Evolutionary conservation across 2,888 invertebrate genomes (phyloP), one percentile per base, ranked within the genome.

Genomic region (Agrochola macilenta): DNA sequence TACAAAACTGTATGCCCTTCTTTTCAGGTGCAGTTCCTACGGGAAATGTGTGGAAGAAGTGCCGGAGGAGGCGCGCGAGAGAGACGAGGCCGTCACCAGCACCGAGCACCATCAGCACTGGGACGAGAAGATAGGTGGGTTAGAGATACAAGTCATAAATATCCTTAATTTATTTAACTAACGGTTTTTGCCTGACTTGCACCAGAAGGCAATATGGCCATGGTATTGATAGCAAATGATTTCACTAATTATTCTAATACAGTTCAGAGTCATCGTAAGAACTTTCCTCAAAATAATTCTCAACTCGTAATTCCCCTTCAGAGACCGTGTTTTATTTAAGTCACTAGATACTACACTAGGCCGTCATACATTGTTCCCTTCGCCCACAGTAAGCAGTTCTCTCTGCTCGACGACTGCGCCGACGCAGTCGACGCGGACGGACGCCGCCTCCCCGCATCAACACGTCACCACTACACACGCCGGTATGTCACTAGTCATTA

Each of bases 391-490:
- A 60, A 94, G 93, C 92, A 94, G 95, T 72, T 93, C 93, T 0
- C 89, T 92, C 23, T 92, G 94, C 83, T 78, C 77, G 0, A 79
- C 82, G 11, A 83, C 88, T 0, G 84, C 76, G 20, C 71, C 84
- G 11, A 49, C 82, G 23, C 74, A 78, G 30, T 87, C 73, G 43
- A 79, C 86, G 64, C 88, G 81, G 5, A 81, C 88, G 0, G 94
- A 94, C 17, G 93, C 94, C 0, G 88, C 95, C 0, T 95, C 95
- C 0, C 95, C 95, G 0, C 93, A 92, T 58, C 94, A 93, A 0
- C 93, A 92, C 66, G 95, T 95, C 71, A 89, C 94, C 78, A 95
- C 95, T 26, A 95, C 95, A 2, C 95, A 95, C 35, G 92, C 94
- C 60, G 95, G 95, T 60, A 60, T 9, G 20, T 30, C 60, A 14